phyloP scores from a whole-genome alignment of 2,888 invertebrate genomes.

The Sarcophaga rosellei region DNA sequence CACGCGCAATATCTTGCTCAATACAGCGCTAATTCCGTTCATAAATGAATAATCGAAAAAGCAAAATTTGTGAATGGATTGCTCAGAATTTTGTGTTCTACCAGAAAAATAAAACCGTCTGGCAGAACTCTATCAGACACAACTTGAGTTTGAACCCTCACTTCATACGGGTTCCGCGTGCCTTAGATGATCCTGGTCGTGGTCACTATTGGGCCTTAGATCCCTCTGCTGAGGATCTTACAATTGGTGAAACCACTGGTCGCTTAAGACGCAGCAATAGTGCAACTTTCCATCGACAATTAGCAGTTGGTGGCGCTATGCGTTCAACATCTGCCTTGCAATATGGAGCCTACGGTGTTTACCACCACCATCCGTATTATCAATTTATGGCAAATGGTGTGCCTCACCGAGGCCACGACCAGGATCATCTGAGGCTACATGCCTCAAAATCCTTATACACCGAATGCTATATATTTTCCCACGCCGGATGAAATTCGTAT shows the following conservation, averaged over 20 bases:
- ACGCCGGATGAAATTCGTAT: slow-evolving; percentile 70
- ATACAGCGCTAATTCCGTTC: slow-evolving; percentile 23
- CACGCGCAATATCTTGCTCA: slow-evolving; percentile 57
- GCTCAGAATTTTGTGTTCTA: slow-evolving; percentile 98
- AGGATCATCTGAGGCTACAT: no score
- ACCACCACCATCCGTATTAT: slow-evolving; percentile 72
- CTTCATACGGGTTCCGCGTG: slow-evolving; percentile 96
- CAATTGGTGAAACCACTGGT: slow-evolving; percentile 98
- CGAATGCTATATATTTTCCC: slow-evolving; percentile 75
- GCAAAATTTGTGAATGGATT: slow-evolving; percentile 98
- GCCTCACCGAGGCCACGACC: no score
- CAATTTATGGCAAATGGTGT: slow-evolving; percentile 50
- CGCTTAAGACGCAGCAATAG: slow-evolving; percentile 87
- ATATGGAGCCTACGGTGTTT: slow-evolving; percentile 29
- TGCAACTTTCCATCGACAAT: slow-evolving; percentile 43
- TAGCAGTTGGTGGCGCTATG: slow-evolving; percentile 21
- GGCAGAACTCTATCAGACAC: slow-evolving; percentile 93
- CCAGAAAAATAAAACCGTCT: slow-evolving; percentile 97
- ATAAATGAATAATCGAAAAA: slow-evolving; percentile 77
- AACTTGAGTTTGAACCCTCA: slow-evolving; percentile 91
- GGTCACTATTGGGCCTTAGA: slow-evolving; percentile 99
- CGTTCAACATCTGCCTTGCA: slow-evolving; percentile 44
- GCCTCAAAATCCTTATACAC: slow-evolving; percentile 66
- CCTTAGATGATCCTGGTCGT: slow-evolving; percentile 98
- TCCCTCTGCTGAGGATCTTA: slow-evolving; percentile 96